Evolutionary conservation across 2,113 vertebrate genomes (phyloP).

Genomic region (Meles meles): DNA sequence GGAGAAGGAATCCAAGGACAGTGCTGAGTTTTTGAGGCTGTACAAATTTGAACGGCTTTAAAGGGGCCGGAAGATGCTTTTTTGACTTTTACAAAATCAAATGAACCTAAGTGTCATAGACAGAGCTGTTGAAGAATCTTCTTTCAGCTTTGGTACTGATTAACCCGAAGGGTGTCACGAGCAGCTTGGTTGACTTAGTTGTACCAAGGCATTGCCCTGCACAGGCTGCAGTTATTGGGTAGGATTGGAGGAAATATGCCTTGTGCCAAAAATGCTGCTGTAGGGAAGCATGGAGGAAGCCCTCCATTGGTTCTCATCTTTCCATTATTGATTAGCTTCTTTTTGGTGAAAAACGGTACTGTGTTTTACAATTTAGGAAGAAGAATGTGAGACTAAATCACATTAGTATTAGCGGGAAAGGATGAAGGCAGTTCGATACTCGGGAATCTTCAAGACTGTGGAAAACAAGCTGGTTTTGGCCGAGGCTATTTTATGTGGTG

Average conservation of each 20-base stretch:
- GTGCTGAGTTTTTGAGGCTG: background rate
- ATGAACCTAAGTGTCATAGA: background rate
- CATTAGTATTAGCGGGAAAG: background rate
- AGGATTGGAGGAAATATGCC: background rate
- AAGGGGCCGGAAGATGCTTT: background rate
- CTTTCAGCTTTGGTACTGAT: background rate
- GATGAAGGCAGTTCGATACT: constrained; percentile 56
- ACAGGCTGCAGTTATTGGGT: background rate
- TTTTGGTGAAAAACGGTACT: constrained; percentile 29
- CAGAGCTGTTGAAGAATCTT: background rate
- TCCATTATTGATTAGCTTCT: background rate
- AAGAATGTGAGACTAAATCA: constrained; percentile 53
- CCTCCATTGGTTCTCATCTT: background rate
- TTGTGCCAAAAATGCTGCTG: background rate
- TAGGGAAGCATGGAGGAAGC: background rate
- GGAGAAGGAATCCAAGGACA: background rate
- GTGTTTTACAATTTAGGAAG: constrained; percentile 50
- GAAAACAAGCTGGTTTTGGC: constrained; percentile 37
- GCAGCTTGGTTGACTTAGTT: background rate
- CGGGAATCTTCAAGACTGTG: constrained; percentile 25
- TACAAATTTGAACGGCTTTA: background rate
- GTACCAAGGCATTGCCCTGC: background rate
- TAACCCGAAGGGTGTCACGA: background rate
- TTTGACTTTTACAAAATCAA: background rate
- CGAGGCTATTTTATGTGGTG: background rate